Percentiles rank a stretch among this genome's conserved stretches.
Evolutionary conservation across 2,797 vertebrate species (phyloP).

Genomic region (Cossypha caffra): DNA sequence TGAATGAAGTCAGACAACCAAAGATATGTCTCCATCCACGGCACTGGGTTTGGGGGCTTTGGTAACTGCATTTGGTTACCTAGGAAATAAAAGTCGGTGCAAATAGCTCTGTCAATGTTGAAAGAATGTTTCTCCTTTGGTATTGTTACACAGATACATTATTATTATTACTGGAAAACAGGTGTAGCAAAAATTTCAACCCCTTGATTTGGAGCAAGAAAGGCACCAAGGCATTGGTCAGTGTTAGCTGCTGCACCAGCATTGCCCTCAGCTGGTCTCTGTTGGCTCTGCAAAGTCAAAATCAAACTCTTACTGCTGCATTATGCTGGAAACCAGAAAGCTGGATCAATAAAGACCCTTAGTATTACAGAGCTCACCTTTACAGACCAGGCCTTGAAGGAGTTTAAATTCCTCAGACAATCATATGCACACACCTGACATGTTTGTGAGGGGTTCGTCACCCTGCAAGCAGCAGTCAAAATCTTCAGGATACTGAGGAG

Average conservation of each 20-base stretch:
- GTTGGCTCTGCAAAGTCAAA: background rate
- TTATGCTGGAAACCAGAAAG: background rate
- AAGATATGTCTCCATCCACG: background rate
- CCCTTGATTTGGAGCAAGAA: background rate
- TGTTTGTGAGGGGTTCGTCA: background rate
- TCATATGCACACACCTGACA: background rate
- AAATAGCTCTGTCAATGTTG: background rate
- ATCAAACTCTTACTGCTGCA: rapidly evolving
- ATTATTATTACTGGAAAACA: background rate
- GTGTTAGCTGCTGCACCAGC: background rate
- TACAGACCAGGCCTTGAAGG: background rate
- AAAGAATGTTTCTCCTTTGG: background rate
- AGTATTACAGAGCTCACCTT: background rate
- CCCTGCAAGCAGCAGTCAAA: rapidly evolving
- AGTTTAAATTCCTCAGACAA: background rate
- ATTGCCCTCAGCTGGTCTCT: background rate
- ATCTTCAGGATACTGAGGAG: background rate
- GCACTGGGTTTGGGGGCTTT: background rate
- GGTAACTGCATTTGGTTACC: background rate
- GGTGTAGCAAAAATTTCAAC: background rate
- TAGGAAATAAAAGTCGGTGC: background rate
- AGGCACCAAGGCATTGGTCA: background rate
- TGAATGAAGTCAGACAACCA: background rate
- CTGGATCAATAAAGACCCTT: background rate
- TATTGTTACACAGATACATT: background rate